Evolutionary conservation across 1,140 invertebrate species (phyloP), one percentile per base, ranked within the genome.

Genomic region (Zelostemma sp.): DNA sequence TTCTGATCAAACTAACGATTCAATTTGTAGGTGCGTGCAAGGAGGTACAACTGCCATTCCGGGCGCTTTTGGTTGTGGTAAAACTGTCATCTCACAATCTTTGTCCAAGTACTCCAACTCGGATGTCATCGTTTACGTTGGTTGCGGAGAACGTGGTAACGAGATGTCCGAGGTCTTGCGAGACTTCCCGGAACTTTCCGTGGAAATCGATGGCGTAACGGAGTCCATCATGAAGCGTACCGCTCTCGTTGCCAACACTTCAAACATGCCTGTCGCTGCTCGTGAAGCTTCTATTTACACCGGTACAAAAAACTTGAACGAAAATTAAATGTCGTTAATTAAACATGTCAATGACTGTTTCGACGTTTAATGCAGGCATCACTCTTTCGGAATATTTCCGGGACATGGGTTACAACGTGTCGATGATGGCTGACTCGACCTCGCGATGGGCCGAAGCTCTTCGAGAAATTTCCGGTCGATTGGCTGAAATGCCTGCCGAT

Each of bases 361-460:
- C 6, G 12, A 49, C 6, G 38, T 38, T 46, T 11, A 6, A 38
- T 17, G 11, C 74, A 92, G 95, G 96, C 81, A 99, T 99, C 82
- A 99, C 97, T 0, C 86, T 99, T 1, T 98, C 97, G 17, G 98
- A 99, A 86, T 99, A 99, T 85, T 99, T 99, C 90, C 89, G 93
- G 83, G 97, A 99, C 84, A 99, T 99, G 98, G 98, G 98, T 86
- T 98, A 99, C 89, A 98, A 99, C 82, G 98, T 99, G 18, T 97
- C 98, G 55, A 99, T 99, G 98, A 99, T 99, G 98, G 98, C 98
- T 76, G 98, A 99, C 87, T 99, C 98, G n/a, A 99, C 98, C 9
- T 99, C 98, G 15, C 95, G 98, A 88, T 99, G 98, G 98, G 98
- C 98, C 50, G 98, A 99, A 87, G 98, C 98, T 77, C 89, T 99